Evolutionary conservation across 2,888 invertebrate genomes (phyloP).

Genomic region (Aproaerema taeniolella): DNA sequence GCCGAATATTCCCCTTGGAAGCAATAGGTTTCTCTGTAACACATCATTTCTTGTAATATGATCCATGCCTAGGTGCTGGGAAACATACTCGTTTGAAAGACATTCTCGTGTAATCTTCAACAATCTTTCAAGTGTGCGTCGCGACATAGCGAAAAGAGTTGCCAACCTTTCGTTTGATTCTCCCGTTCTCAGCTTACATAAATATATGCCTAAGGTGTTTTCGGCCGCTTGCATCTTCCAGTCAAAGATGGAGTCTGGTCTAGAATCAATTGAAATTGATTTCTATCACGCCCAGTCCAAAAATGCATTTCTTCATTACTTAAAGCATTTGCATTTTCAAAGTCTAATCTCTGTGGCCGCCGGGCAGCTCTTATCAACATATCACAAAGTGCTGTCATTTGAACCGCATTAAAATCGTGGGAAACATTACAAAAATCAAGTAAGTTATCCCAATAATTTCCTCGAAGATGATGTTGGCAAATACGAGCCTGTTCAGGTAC

Average conservation of each 20-base stretch:
- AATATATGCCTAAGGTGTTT: background rate
- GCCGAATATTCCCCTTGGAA: conserved; percentile 2
- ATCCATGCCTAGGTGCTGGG: background rate
- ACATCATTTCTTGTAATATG: conserved; percentile 1
- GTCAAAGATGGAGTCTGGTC: background rate
- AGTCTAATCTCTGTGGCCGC: too few species aligned
- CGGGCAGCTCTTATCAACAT: too few species aligned
- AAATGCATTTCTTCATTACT: background rate
- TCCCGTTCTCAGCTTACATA: conserved; percentile 6
- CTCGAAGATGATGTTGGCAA: too few species aligned
- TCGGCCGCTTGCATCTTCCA: background rate
- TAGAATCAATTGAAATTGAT: background rate
- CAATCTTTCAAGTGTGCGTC: background rate
- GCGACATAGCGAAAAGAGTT: background rate
- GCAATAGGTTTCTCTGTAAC: background rate
- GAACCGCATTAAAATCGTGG: too few species aligned
- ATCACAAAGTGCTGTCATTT: too few species aligned
- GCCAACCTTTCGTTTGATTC: conserved; percentile 3
- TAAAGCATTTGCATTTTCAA: background rate
- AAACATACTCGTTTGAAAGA: background rate
- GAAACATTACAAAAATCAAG: too few species aligned
- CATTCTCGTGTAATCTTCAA: background rate
- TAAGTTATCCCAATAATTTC: too few species aligned
- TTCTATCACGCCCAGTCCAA: background rate
- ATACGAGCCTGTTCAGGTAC: too few species aligned